Evolutionary conservation across 2,797 vertebrate genomes (phyloP).

Genomic region (Euphonia xanthogaster): DNA sequence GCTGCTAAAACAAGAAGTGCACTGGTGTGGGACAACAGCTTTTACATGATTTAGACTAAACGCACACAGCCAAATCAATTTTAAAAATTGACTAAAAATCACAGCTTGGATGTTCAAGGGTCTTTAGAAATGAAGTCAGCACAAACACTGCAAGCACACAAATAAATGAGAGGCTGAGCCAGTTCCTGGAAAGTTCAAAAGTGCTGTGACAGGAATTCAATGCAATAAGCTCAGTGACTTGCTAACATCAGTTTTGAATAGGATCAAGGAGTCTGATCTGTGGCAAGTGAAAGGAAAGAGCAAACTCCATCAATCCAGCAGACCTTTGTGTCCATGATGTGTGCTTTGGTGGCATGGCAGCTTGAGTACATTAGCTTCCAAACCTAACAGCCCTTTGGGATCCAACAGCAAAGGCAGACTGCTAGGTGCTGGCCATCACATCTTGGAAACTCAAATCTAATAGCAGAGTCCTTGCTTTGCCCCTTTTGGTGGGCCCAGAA

Average conservation of each 20-base stretch:
- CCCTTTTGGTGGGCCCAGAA: not conserved
- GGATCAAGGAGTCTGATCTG: not conserved
- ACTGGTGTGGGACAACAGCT: not conserved
- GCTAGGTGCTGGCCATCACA: not conserved
- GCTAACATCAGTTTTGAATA: not conserved
- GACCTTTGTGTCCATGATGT: not conserved
- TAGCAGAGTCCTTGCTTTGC: not conserved
- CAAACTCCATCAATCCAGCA: not conserved
- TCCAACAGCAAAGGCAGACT: not conserved
- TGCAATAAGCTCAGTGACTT: not conserved
- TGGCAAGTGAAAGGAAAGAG: not conserved
- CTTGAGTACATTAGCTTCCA: not conserved
- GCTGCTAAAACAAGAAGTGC: not conserved
- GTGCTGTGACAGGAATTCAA: not conserved
- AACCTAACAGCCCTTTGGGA: not conserved
- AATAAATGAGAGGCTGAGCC: not conserved
- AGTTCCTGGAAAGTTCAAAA: not conserved
- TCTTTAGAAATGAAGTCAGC: not conserved
- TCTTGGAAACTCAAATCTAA: not conserved
- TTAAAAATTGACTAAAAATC: not conserved
- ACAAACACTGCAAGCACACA: not conserved
- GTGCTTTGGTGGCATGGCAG: not conserved
- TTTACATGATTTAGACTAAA: not conserved
- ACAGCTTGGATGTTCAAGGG: not conserved
- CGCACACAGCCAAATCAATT: not conserved